Evolutionary conservation across 2,113 vertebrate species (phyloP), one percentile per base, ranked within the genome.

Genomic region (Poecile atricapillus): DNA sequence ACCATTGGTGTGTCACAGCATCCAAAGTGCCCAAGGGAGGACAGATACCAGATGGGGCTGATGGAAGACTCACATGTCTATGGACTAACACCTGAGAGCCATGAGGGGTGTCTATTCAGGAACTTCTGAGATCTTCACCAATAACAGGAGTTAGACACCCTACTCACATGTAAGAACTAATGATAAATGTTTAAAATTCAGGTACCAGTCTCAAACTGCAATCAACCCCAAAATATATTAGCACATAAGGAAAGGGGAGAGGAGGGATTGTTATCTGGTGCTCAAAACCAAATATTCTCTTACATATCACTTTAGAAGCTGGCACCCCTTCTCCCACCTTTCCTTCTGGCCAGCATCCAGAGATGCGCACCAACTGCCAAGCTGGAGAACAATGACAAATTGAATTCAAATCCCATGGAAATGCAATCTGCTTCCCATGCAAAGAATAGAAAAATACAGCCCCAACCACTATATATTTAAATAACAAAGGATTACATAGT

Each of bases 401-500:
- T 74, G 19, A 53, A 83, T 75, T 81, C 64, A 83, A 71, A 90
- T 55, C 30, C 53, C 31, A 49, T 23, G 10, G 60, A 94, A 95
- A 84, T 63, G 41, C 16, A 79, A 90, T 74, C 56, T 73, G 46
- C 21, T 89, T 79, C 88, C 83, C 31, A 43, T 2, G 10, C 28
- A 63, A 89, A 93, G 74, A 89, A 63, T 11, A 80, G 69, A 60
- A 87, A 93, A 83, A 85, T 9, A 79, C 14, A 91, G 24, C 35
- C 67, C 65, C 69, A 81, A 73, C 62, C 47, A 58, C 46, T 41
- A 74, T 10, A 10, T 55, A 77, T 91, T 87, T 91, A 67, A 93
- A 91, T 85, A 79, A 97, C 73, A 77, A 94, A 95, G 46, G 24
- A 24, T 41, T 87, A 87, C 74, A 81, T 58, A 70, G 39, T 49